These are phyloP conservation scores for Euwallacea fornicatus DNA, from an alignment of 1,140 invertebrate species.

Conservation along the genomic window DNA sequence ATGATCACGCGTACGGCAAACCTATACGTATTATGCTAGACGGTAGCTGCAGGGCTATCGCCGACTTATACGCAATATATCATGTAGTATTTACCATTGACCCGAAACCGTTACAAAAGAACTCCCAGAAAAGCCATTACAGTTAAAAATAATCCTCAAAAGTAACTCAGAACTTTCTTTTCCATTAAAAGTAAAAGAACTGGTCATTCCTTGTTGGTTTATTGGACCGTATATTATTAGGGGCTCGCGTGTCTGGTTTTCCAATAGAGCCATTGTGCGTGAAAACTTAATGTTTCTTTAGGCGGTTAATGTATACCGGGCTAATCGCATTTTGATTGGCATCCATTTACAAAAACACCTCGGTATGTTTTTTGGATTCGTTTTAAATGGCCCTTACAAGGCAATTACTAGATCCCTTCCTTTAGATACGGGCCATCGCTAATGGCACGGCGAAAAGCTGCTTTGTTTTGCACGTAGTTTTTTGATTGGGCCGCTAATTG, in stretches of 20 bases:
- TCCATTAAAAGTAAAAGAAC: slow-evolving; percentile 7
- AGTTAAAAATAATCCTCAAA: slow-evolving; percentile 1
- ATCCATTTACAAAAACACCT: slow-evolving; percentile 9
- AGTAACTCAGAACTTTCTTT: background rate
- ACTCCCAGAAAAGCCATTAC: background rate
- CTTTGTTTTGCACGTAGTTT: too few species aligned
- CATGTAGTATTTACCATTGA: background rate
- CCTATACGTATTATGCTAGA: background rate
- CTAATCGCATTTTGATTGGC: slow-evolving; percentile 26
- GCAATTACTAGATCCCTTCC: background rate
- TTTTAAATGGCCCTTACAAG: background rate
- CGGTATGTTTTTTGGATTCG: background rate
- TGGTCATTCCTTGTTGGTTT: slow-evolving; percentile 4
- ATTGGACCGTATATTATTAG: slow-evolving; percentile 16
- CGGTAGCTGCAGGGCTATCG: background rate
- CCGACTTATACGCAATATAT: background rate
- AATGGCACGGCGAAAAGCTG: too few species aligned
- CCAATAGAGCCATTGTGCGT: slow-evolving; percentile 26
- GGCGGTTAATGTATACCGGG: slow-evolving; percentile 9
- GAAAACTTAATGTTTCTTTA: slow-evolving; percentile 27
- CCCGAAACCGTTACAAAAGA: background rate
- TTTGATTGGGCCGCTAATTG: too few species aligned
- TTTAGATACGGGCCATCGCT: too few species aligned
- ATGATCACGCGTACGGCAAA: background rate
- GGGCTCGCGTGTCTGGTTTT: slow-evolving; percentile 11